A percentile compares a stretch with the other conserved stretches of the same genome.
These are phyloP conservation scores for Arion vulgaris DNA, from an alignment of 1,140 invertebrate genomes.

Conservation along the genomic window DNA sequence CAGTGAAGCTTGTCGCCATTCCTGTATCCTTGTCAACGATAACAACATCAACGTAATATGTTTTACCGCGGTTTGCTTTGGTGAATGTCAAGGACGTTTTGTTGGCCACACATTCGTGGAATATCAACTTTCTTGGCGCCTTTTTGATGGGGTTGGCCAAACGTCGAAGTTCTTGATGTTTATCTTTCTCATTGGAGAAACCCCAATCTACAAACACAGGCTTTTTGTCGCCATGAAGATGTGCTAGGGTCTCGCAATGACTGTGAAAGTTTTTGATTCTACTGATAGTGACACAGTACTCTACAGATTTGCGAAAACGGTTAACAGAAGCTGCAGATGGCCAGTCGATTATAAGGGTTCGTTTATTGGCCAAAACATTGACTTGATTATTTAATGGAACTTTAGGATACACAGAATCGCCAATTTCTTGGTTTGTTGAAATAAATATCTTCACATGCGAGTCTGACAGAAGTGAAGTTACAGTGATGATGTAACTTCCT, in stretches of 20 bases:
- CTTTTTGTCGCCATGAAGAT: conserved; percentile 50
- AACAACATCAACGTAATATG: conserved; percentile 70
- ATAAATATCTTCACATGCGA: conserved; percentile 51
- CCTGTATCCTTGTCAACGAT: conserved; percentile 59
- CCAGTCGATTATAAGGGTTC: conserved; percentile 56
- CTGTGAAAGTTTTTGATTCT: conserved; percentile 56
- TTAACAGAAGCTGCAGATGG: conserved; percentile 39
- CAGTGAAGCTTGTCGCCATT: conserved; percentile 56
- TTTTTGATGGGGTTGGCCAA: conserved; percentile 48
- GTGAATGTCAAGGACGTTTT: conserved; percentile 63
- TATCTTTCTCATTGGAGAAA: conserved; percentile 57
- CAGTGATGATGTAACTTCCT: conserved; percentile 58
- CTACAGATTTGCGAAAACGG: conserved; percentile 35
- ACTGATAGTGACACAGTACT: conserved; percentile 67
- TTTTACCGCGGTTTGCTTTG: conserved; percentile 53
- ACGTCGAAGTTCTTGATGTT: conserved; percentile 30
- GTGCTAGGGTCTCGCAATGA: conserved; percentile 58
- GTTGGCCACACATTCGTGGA: conserved; percentile 60
- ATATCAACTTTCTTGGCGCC: conserved; percentile 44
- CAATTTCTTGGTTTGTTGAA: conserved; percentile 42
- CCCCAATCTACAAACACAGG: conserved; percentile 55
- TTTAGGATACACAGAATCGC: conserved; percentile 47
- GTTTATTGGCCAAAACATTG: conserved; percentile 40
- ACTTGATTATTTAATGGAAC: conserved; percentile 54
- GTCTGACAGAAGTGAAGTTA: conserved; percentile 47